A percentile compares a stretch with the other conserved stretches of the same genome.
Conservation (phyloP, 92 coral and sea anemone genomes). For the Actinostola sp. region DNA sequence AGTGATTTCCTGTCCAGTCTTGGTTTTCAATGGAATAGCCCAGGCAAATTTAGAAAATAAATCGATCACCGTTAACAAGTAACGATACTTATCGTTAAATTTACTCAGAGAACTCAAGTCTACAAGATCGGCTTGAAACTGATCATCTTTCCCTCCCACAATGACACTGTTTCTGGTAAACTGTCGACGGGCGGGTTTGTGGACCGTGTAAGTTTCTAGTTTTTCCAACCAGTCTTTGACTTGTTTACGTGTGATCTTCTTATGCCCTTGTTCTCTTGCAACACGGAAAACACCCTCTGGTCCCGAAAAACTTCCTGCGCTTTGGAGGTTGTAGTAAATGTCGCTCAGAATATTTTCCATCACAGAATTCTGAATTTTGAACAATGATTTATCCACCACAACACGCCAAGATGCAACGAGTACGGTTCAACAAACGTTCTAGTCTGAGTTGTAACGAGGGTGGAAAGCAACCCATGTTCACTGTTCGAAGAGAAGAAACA, state of each 20-base stretch:
- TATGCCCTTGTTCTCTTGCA: conserved; percentile 26
- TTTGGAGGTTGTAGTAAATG: conserved; percentile 24
- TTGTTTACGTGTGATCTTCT: no score
- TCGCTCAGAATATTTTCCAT: conserved; percentile 14
- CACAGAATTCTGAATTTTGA: conserved; percentile 9
- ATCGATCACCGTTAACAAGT: conserved; percentile 27
- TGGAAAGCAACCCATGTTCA: conserved; percentile 35
- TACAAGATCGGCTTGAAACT: conserved; percentile 45
- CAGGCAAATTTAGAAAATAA: no score
- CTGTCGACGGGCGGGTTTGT: conserved; percentile 45
- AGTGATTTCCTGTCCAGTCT: no score
- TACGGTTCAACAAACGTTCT: conserved; percentile 20
- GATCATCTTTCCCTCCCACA: conserved; percentile 35
- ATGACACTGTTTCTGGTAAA: conserved; percentile 30
- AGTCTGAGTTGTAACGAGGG: conserved; percentile 10
- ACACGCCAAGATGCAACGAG: conserved; percentile 7
- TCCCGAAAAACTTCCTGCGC: no score
- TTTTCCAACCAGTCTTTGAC: no score
- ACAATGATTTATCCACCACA: conserved; percentile 8
- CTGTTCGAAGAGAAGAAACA: no score
- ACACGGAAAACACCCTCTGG: conserved; percentile 23
- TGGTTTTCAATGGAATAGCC: no score
- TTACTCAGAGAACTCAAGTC: conserved; percentile 40
- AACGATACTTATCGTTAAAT: conserved; percentile 39
- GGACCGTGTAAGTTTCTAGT: no score